phyloP scores from a whole-genome alignment of 2,888 invertebrate species.

The Polyommatus icarus region DNA sequence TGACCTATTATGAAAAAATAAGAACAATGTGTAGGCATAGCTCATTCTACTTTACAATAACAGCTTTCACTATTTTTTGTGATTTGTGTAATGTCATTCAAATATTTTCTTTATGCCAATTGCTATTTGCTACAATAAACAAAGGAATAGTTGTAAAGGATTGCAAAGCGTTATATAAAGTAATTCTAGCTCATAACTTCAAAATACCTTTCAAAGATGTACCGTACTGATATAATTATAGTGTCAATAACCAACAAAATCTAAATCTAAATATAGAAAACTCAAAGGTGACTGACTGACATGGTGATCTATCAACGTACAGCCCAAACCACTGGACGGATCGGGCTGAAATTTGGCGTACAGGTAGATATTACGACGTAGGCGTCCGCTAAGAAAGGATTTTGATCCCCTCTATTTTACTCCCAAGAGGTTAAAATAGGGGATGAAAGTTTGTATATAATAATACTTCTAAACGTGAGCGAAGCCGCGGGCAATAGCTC shows the following conservation, averaged over 20 bases:
- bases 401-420: no score
- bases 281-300: no score
- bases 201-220: not conserved
- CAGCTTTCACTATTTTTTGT: constrained; percentile 10
- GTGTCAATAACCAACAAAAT: not conserved
- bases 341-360: no score
- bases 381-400: no score
- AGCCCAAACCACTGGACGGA: no score
- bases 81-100: constrained; percentile 23
- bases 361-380: no score
- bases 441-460: no score
- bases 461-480: no score
- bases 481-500: no score
- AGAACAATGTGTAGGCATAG: not conserved
- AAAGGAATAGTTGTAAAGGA: constrained; percentile 10
- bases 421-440: no score
- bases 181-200: not conserved
- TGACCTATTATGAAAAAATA: not conserved
- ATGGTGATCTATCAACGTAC: no score
- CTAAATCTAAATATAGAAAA: no score
- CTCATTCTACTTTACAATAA: not conserved
- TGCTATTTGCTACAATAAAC: not conserved
- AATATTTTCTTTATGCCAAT: not conserved
- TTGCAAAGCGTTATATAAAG: not conserved
- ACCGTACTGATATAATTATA: not conserved